Conservation (phyloP, 2,888 invertebrate genomes). For the Marronus borbonicus region DNA sequence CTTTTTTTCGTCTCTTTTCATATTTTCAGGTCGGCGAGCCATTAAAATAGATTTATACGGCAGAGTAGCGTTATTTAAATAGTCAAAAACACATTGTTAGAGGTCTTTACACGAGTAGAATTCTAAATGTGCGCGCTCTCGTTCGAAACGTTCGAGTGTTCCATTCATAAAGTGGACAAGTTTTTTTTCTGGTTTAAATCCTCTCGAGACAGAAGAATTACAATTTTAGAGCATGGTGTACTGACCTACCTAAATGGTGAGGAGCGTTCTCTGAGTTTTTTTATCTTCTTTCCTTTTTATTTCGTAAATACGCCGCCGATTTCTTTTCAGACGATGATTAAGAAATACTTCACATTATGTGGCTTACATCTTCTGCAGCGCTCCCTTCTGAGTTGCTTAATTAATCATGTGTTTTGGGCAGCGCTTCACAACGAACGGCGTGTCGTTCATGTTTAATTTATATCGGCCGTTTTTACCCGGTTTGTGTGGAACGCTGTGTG, state of each 20-base stretch:
- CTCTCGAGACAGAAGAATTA: conserved; percentile 29
- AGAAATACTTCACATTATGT: conserved; percentile 45
- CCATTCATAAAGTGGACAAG: conserved; percentile 49
- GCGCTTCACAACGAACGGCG: not conserved
- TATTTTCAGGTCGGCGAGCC: conserved; percentile 44
- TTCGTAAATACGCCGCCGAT: conserved; percentile 22
- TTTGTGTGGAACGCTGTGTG: not conserved
- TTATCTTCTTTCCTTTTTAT: not conserved
- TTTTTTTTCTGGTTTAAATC: conserved; percentile 27
- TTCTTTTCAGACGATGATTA: conserved; percentile 38
- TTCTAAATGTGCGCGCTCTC: conserved; percentile 46
- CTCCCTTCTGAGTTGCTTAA: conserved; percentile 3
- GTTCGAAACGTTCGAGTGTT: conserved; percentile 32
- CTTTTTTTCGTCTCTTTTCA: conserved; percentile 32
- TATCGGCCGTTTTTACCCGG: not conserved
- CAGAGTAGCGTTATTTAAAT: conserved; percentile 50
- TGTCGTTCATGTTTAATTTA: conserved; percentile 28
- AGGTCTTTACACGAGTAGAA: conserved; percentile 47
- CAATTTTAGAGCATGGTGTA: conserved; percentile 40
- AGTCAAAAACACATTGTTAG: conserved; percentile 52
- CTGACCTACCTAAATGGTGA: conserved; percentile 46
- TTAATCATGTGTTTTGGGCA: conserved; percentile 25
- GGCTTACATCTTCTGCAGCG: not conserved
- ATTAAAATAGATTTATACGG: conserved; percentile 52
- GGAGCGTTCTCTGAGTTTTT: not conserved